Base-by-base conservation (phyloP, 2,113 vertebrate species). In the Elephas maximus region DNA sequence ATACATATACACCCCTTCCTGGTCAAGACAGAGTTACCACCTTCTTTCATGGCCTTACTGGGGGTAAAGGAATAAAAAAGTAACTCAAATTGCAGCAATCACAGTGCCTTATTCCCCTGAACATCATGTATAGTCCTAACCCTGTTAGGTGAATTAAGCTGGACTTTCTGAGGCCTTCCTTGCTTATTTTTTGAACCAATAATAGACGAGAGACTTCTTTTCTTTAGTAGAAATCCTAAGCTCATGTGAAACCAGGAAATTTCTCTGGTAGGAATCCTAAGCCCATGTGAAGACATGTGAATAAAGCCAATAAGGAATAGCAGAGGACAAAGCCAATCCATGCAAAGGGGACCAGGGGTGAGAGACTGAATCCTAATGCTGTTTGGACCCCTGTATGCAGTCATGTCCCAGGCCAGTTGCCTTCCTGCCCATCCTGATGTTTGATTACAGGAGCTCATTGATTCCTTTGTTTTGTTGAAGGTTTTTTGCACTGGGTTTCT, bases 381-480 rank as follows among this genome's bases (percentile, higher is more conserved):
- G 77, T 30, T 8, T 1, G 12, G 21, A 45, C 0, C 1, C 23
- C 23, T 30, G 1, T 33, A 84, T 24, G 0, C 18, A 8, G 17
- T 44, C 62, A 17, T 2, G 1, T 9, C 28, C 23, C 2, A 78
- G 5, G 74, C 37, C 74, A 33, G 1, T 18, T n/a, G 12, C 30
- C 41, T 86, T 89, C 20, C 44, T 11, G 1, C 7, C 11, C 5
- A 15, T 37, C 10, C 60, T 79, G 10, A 4, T 24, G 8, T 44
- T 85, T 78, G 45, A 51, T 67, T 51, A 85, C 0, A 24, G 65
- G 28, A 90, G 21, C n/a, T 81, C 20, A 71, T 28, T 71, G 63
- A 44, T 77, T 77, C 37, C 11, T 74, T 21, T 37, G 12, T 91
- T 95, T 67, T 30, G 44, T 41, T 90, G 90, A 95, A 87, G 14